Percentiles rank a stretch among this genome's conserved stretches.
Conservation (phyloP, 2,888 invertebrate species). For the Oeneis ivallda region DNA sequence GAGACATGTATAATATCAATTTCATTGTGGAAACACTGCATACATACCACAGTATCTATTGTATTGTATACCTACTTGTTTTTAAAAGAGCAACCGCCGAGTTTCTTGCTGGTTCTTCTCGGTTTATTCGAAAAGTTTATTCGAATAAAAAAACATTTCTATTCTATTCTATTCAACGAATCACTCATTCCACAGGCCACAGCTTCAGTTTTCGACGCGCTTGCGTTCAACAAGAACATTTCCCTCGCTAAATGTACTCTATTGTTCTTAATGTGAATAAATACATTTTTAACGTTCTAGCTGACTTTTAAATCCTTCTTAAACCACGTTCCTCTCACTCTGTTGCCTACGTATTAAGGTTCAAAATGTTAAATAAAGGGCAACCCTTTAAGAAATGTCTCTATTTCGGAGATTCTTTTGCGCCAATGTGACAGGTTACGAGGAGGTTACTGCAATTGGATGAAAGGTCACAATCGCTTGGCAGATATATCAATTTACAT, state of each 20-base stretch:
- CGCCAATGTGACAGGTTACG: constrained; percentile 26
- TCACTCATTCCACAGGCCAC: constrained; percentile 32
- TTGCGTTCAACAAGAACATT: constrained; percentile 54
- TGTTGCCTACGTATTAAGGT: constrained; percentile 38
- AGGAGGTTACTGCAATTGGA: constrained; percentile 31
- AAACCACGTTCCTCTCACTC: not conserved
- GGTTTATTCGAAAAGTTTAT: too few relatives aligned
- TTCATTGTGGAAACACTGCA: too few relatives aligned
- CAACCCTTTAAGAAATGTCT: constrained; percentile 46
- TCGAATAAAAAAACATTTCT: too few relatives aligned
- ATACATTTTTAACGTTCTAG: constrained; percentile 55
- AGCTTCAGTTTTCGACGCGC: constrained; percentile 42
- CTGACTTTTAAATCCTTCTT: constrained; percentile 58
- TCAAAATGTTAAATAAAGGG: constrained; percentile 27
- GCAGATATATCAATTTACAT: constrained; percentile 43
- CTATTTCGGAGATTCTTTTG: constrained; percentile 40
- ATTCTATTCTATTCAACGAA: not conserved
- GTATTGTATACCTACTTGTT: too few relatives aligned
- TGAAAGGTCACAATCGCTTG: constrained; percentile 44
- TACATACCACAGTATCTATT: too few relatives aligned
- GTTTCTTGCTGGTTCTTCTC: too few relatives aligned
- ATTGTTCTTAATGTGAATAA: constrained; percentile 69
- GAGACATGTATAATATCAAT: too few relatives aligned
- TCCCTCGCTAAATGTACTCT: constrained; percentile 58
- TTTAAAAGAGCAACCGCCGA: too few relatives aligned